Evolutionary conservation across 2,113 vertebrate species (phyloP), one percentile per base, ranked within the genome.

Genomic region (Rallus limicola): DNA sequence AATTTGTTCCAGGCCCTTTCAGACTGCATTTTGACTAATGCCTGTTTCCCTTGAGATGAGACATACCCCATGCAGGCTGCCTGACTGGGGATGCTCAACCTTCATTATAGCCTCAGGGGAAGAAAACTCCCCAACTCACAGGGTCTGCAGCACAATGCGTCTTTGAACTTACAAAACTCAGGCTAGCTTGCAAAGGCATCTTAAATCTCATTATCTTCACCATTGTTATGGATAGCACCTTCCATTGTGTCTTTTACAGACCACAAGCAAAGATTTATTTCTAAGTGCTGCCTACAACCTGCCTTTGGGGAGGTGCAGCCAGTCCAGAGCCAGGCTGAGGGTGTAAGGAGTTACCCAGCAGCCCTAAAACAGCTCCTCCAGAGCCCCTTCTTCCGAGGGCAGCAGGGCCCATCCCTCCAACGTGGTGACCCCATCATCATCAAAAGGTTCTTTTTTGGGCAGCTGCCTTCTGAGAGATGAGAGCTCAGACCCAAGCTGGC

Each of bases 151-250:
- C 65, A 42, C 0, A 0, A 50, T 0, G 0, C 70, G 84, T 68
- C 88, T 50, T 31, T 82, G 87, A 83, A 68, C 70, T 78, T 44
- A 56, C 44, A 90, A 87, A 86, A 91, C 36, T 9, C 4, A 58
- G 83, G 36, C 82, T 29, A 11, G 7, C 64, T 58, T 89, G 62
- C 40, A 38, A 82, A 84, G 58, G 56, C 64, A 76, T 84, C 87
- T 64, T 69, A 96, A 95, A 92, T 96, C 82, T 95, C 92, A 93
- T 96, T 94, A 95, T 83, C 75, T 90, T 90, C 72, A 42, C 83
- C 28, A 70, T 82, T 94, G 58, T 71, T 76, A 59, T 18, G 42
- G 46, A 92, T 8, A 79, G 42, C 60, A 91, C 53, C 71, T 96
- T 72, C 93, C 76, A 72, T 91, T 84, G 81, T 82, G 56, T 70